Percentiles rank a stretch among this genome's conserved stretches.
Evolutionary conservation across 2,888 invertebrate genomes (phyloP).

Genomic region (Dascillus cervinus): DNA sequence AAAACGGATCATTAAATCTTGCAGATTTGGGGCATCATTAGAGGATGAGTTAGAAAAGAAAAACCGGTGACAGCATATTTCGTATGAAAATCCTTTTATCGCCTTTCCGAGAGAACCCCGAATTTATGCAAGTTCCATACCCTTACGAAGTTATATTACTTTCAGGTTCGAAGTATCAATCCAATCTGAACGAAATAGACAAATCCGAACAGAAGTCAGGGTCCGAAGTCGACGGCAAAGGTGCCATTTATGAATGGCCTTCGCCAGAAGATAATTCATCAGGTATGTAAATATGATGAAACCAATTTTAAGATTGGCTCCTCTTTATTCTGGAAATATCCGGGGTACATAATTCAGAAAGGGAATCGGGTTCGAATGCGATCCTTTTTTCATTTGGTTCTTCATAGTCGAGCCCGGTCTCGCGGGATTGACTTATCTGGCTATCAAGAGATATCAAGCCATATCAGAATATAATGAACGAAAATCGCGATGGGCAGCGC

Average conservation of each 20-base stretch:
- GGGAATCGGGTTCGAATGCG: conserved; percentile 19
- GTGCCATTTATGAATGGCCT: conserved; percentile 40
- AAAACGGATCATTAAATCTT: too few relatives aligned
- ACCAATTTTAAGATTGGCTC: conserved; percentile 25
- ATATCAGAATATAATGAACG: too few relatives aligned
- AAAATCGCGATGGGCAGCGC: too few relatives aligned
- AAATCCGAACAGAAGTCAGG: conserved; percentile 70
- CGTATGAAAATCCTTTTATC: too few relatives aligned
- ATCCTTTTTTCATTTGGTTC: conserved; percentile 21
- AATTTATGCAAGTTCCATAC: too few relatives aligned
- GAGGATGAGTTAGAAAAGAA: too few relatives aligned
- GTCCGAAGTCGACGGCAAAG: conserved; percentile 40
- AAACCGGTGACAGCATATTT: too few relatives aligned
- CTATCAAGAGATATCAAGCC: conserved; percentile 22
- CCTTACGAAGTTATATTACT: too few relatives aligned
- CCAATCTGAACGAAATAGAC: conserved; percentile 68
- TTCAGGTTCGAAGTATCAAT: conserved; percentile 68
- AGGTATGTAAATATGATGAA: conserved; percentile 23
- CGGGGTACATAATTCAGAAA: conserved; percentile 26
- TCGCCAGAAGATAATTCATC: conserved; percentile 19
- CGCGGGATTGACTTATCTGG: conserved; percentile 24
- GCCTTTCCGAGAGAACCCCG: too few relatives aligned
- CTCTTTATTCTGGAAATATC: conserved; percentile 25
- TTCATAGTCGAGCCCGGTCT: conserved; percentile 20
- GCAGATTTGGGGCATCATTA: too few relatives aligned